Base-by-base conservation (phyloP, 1,140 invertebrate species). In the Bombus ignitus region DNA sequence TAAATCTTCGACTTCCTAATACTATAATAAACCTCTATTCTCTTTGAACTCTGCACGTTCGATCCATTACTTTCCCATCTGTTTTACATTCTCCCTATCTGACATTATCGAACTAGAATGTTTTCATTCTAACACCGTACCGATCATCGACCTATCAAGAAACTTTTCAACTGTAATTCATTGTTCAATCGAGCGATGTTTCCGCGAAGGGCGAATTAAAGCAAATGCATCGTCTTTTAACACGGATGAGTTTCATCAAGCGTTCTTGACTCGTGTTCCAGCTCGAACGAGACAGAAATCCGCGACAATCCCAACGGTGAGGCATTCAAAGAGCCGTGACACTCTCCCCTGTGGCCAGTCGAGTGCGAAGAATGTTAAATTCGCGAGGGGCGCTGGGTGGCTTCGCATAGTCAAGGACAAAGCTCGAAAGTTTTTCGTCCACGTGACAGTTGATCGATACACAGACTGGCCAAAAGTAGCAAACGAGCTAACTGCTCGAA, bases 381-480 rank as follows among this genome's bases (percentile, higher is more conserved):
- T 79, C 53, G 18, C 10, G 62, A 35, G n/a, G 80, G 65, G 12
- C 12, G 71, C 10, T 25, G 44, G 32, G 10, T 5, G 59, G 53
- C 72, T 74, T 59, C 62, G n/a, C 44, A 59, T 73, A 83, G 59
- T 57, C 65, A 87, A 83, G 62, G 62, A 47, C 66, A n/a, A 81
- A 35, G 37, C 18, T 57, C 57, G 57, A 44, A 78, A 78, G 35
- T 37, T 87, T 62, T 18, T 2, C 59, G 57, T 37, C n/a, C 47
- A 35, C 28, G 28, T 78, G 13, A 59, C 57, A 25, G 35, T 28
- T 44, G 35, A 82, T 79, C 79, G 65, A 79, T 85, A 83, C 66
- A 42, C 35, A 6, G 8, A 32, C 18, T 39, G 59, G 10, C 15
- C 53, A 32, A 76, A 71, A 72, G 47, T 35, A 35, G 28, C 25